phyloP scores from a whole-genome alignment of 2,797 vertebrate species.

The Pogonophryne albipinna region DNA sequence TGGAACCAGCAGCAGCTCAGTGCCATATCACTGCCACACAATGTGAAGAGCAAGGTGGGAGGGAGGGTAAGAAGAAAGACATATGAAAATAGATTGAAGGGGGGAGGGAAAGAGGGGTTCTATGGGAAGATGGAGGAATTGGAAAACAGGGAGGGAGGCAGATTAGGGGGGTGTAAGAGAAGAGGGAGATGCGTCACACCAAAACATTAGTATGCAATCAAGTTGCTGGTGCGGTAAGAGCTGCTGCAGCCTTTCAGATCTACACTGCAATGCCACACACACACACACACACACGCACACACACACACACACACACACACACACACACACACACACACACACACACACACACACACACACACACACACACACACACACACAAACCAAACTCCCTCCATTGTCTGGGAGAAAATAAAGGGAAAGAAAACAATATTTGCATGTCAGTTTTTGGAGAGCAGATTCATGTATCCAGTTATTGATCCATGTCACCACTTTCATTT shows the following conservation, averaged over 20 bases:
- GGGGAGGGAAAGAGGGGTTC: conserved; percentile 10
- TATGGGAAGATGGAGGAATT: conserved; percentile 6
- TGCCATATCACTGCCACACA: conserved; percentile 64
- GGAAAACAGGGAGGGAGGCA: conserved; percentile 33
- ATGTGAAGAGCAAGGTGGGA: conserved; percentile 54
- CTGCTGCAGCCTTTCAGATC: conserved; percentile 62
- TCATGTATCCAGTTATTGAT: conserved; percentile 64
- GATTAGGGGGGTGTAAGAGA: conserved; percentile 34
- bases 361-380: conserved; percentile 30
- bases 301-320: conserved; percentile 19
- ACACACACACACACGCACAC: conserved; percentile 31
- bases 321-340: conserved; percentile 30
- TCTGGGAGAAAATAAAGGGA: conserved; percentile 45
- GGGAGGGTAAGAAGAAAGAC: conserved; percentile 38
- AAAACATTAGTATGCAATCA: conserved; percentile 77
- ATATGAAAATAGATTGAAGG: conserved; percentile 58
- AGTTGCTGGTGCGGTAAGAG: conserved; percentile 65
- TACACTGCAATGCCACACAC: conserved; percentile 53
- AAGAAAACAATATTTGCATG: conserved; percentile 44
- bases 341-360: conserved; percentile 19
- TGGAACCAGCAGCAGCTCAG: conserved; percentile 49
- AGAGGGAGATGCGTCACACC: conserved; percentile 54
- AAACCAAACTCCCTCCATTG: conserved; percentile 47
- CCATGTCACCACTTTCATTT: conserved; percentile 45
- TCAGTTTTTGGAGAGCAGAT: conserved; percentile 44